phyloP scores from a whole-genome alignment of 2,888 invertebrate genomes.

The Brachylomia viminalis region DNA sequence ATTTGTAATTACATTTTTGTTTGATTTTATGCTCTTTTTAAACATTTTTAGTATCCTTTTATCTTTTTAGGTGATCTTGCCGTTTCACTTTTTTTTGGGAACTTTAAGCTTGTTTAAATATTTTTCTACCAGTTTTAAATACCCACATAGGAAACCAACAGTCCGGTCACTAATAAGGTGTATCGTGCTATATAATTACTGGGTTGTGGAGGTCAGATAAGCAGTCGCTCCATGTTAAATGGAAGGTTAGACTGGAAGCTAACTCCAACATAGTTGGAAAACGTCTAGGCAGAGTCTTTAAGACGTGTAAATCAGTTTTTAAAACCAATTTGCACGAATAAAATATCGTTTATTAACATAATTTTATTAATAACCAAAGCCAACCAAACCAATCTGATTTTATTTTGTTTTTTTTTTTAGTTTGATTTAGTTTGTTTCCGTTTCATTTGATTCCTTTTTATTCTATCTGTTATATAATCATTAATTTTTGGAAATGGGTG shows the following conservation, averaged over 20 bases:
- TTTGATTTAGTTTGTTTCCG: too few species aligned
- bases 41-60: background rate
- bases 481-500: background rate
- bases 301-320: too few species aligned
- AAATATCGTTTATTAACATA: too few species aligned
- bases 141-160: background rate
- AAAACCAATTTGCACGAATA: too few species aligned
- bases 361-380: too few species aligned
- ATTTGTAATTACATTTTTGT: background rate
- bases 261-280: background rate
- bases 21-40: background rate
- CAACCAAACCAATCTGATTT: too few species aligned
- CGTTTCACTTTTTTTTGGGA: background rate
- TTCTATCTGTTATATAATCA: too few species aligned
- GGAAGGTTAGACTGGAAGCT: background rate
- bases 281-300: background rate
- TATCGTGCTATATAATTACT: background rate
- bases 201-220: background rate
- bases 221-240: background rate
- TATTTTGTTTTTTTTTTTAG: too few species aligned
- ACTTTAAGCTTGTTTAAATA: background rate
- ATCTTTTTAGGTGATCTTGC: background rate
- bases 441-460: too few species aligned
- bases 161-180: background rate
- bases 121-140: too few species aligned